phyloP scores from a whole-genome alignment of 1,140 invertebrate genomes.

The Psilanteris sp. region DNA sequence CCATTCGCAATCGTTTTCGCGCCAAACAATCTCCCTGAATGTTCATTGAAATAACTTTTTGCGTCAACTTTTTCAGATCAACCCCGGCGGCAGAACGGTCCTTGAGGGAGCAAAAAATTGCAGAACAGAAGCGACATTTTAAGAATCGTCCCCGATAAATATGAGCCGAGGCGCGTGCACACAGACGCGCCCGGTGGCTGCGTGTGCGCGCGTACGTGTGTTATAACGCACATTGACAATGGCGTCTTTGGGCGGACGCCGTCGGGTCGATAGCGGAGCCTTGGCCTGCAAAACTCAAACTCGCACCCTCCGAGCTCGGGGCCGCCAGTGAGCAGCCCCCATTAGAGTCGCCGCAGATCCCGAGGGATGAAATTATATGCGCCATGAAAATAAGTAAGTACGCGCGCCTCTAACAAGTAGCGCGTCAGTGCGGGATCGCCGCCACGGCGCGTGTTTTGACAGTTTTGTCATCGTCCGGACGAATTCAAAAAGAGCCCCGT shows the following conservation, averaged over 20 bases:
- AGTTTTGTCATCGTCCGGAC: conserved; percentile 5
- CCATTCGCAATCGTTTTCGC: not conserved
- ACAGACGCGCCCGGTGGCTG: conserved; percentile 5
- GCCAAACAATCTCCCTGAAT: conserved; percentile 28
- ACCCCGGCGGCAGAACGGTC: conserved; percentile 21
- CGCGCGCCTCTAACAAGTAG: conserved; percentile 13
- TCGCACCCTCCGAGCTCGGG: conserved; percentile 48
- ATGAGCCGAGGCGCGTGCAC: conserved; percentile 26
- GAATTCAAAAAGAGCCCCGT: conserved; percentile 14
- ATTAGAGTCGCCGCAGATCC: conserved; percentile 43
- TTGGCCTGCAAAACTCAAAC: conserved; percentile 69
- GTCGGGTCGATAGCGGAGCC: conserved; percentile 74
- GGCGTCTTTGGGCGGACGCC: conserved; percentile 71
- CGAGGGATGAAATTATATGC: conserved; percentile 59
- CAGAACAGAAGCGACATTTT: conserved; percentile 26
- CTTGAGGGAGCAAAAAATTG: conserved; percentile 40
- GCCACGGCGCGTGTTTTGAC: too few relatives aligned
- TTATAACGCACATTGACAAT: conserved; percentile 64
- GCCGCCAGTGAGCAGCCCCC: conserved; percentile 54
- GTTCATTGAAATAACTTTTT: conserved; percentile 41
- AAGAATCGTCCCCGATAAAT: conserved; percentile 49
- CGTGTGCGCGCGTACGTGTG: conserved; percentile 1
- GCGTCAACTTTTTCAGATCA: conserved; percentile 24
- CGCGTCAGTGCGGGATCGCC: too few relatives aligned
- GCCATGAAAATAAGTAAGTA: conserved; percentile 60